Evolutionary conservation across 2,888 invertebrate genomes (phyloP), one percentile per base, ranked within the genome.

Genomic region (Coelinius sp.): DNA sequence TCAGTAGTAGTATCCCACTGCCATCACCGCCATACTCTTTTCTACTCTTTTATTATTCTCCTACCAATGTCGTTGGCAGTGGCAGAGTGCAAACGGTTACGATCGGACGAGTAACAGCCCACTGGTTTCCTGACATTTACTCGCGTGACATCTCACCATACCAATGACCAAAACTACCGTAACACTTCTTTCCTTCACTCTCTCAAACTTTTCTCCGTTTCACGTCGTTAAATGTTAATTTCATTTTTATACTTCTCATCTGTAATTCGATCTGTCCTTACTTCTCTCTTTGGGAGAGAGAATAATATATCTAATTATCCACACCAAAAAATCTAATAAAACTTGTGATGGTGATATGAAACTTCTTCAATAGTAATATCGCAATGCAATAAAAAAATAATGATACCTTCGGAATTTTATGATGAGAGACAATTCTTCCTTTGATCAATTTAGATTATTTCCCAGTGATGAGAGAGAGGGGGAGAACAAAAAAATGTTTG

Each of bases 221-320:
- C 3, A 22, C 27, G 70, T 74, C 77, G 76, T 77, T 78, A 77
- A 77, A 78, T 76, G 73, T 75, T 76, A 76, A 77, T 77, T 76
- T 74, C 53, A 56, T 75, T 75, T 78, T 76, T 74, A 77, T 73
- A 76, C 73, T 68, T 62, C 72, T 68, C 71, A 14, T 52, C 44
- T 17, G 44, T 59, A 25, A 56, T 52, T 59, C 44, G 17, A 25
- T 12, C 20, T 14, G 20, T 20, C 46, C 10, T 62, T 14, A 24
- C 53, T 27, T 64, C 41, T 49, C 49, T 49, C n/a, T 22, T 22
- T 12, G 12, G 52, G 22, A 12, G 52, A 12, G 20, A 52, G 52
- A 12, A 24, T 52, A 38, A 41, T 24, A 63, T 8, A 63, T 14
- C 52, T 27, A 22, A 69, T 46, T 44, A 59, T 27, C 24, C 59